Evolutionary conservation across 2,888 invertebrate species (phyloP), one percentile per base, ranked within the genome.

Genomic region (Trisateles emortualis): DNA sequence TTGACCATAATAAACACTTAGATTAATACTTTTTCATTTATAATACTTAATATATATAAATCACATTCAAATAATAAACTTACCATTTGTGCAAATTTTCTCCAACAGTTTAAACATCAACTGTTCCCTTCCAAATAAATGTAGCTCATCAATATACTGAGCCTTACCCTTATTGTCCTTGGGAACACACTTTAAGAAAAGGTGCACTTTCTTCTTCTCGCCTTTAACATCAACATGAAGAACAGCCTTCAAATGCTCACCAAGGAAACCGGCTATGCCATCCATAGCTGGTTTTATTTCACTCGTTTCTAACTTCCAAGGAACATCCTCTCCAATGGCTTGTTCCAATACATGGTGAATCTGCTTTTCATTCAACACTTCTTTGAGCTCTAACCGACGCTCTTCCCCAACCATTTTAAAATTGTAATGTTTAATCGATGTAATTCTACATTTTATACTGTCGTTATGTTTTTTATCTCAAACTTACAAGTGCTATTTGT

Each of bases 171-270:
- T 64, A 51, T 91, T 90, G 3, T 35, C 52, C 1, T 64, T 36
- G 10, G 91, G 89, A 8, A 90, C 22, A 8, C 76, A 68, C 64
- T 90, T 91, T n/a, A 89, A 68, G 45, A 91, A 91, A 13, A 91
- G 60, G 1, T 74, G 61, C 3, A 88, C 61, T 24, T 68, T 43
- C 41, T 66, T 63, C 5, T 60, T 24, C 0, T 57, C n/a, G 0
- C 67, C 79, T 0, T 57, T 53, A 0, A 68, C 59, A 22, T 64
- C 54, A 10, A 86, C 78, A 4, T 67, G 57, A 0, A 91, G 51
- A 0, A 70, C 67, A 1, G 78, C 74, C 13, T 79, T 72, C 11
- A 84, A 69, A 56, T 91, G 90, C 43, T 89, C 90, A 1, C 86
- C 90, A 0, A 91, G 76, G 65, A 86, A 90, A 0, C 91, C 91